These are phyloP conservation scores for Drosophila paranaensis DNA, from an alignment of 2,888 invertebrate species.

Conservation along the genomic window DNA sequence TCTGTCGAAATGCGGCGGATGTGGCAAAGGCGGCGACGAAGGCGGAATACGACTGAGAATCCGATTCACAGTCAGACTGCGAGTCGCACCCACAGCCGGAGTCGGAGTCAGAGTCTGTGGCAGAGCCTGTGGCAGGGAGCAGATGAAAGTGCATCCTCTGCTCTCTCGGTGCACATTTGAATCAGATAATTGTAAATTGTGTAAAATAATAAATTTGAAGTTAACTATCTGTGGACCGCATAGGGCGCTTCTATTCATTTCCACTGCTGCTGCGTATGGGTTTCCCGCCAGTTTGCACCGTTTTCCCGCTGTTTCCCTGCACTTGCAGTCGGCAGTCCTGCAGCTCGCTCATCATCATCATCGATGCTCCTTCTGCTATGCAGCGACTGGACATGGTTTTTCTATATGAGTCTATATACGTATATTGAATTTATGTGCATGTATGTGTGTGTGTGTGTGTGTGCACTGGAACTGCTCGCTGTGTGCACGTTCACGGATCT, in stretches of 20 bases:
- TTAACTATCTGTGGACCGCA: conserved; percentile 78
- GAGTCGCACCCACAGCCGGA: conserved; percentile 6
- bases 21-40: conserved; percentile 25
- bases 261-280: conserved; percentile 20
- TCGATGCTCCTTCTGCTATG: conserved; percentile 40
- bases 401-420: conserved; percentile 7
- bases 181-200: conserved; percentile 81
- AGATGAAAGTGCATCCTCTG: conserved; percentile 57
- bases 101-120: conserved; percentile 13
- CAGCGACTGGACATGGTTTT: conserved; percentile 27
- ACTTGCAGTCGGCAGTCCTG: conserved; percentile 50
- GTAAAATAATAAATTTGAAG: conserved; percentile 80
- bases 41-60: conserved; percentile 26
- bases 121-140: conserved; percentile 38
- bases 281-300: conserved; percentile 10
- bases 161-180: conserved; percentile 64
- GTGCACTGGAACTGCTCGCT: conserved; percentile 31
- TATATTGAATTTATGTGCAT: conserved; percentile 8
- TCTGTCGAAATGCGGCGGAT: conserved; percentile 44
- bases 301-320: conserved; percentile 27
- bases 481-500: conserved; percentile 78
- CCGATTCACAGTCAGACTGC: conserved; percentile 12
- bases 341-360: conserved; percentile 37
- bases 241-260: conserved; percentile 62
- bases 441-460: conserved; percentile 19